Base-by-base conservation (phyloP, 2,888 invertebrate species). In the Pilophorus perplexus region DNA sequence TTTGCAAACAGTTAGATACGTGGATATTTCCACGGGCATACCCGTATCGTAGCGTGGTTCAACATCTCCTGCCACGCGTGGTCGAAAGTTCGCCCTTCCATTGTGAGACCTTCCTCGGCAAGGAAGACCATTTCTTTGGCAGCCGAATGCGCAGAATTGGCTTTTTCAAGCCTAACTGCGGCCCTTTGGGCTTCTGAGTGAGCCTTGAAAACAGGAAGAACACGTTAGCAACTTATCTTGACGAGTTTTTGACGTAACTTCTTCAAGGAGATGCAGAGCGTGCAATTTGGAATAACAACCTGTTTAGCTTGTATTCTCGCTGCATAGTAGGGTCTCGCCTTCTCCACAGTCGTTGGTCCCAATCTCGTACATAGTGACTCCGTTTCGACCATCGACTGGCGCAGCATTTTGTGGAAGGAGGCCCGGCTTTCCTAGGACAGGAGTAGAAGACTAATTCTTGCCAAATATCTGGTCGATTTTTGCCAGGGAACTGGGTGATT, bases 51-150 rank as follows among this genome's bases (percentile, higher is more conserved):
- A 38, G 93, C 93, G 77, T 93, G 93, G 77, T 93, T 94, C 69
- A 95, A 82, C 93, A 94, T 94, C 79, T 94, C 94, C 76, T 94
- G 94, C 89, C 94, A 94, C 27, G 94, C 93, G 6, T 92, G 89
- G 78, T 93, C 93, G 76, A 90, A 83, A 14, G 86, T 85, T 70
- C 87, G 81, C 16, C 80, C 79, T 70, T 79, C 79, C 0, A 78
- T 77, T 71, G 80, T 80, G 69, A 91, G 79, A 1, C 93, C 90
- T 76, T 88, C 86, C 76, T 90, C 89, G 8, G 90, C 90, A 72
- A 90, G 77, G 70, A 84, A 85, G 66, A 89, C 93, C 85, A 94
- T 94, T 79, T 95, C 94, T 74, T 93, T 86, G 12, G 94, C 94
- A 1, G 93, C 93, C 20, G 90, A 85, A 75, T 93, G 93, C 6